phyloP scores from a whole-genome alignment of 2,797 vertebrate genomes.

The Heteromormyrus szaboi region DNA sequence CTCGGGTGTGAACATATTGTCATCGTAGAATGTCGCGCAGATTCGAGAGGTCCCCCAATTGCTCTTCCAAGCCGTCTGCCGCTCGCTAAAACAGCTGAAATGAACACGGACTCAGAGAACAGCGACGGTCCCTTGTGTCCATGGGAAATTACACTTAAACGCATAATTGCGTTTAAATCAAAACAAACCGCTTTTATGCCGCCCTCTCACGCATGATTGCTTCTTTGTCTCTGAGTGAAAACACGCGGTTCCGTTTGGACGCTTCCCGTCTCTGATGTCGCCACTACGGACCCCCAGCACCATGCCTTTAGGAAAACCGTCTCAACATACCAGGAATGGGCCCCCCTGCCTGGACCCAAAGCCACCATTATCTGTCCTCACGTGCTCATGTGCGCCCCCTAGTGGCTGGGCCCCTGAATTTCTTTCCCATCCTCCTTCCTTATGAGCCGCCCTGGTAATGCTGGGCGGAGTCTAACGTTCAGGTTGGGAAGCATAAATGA shows the following conservation, averaged over 20 bases:
- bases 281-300: neutral
- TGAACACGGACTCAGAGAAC: neutral
- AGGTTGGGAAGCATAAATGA: neutral
- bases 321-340: neutral
- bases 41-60: neutral
- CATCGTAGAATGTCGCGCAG: neutral
- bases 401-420: neutral
- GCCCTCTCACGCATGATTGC: neutral
- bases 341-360: neutral
- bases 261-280: neutral
- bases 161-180: neutral
- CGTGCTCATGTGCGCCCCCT: neutral
- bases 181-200: neutral
- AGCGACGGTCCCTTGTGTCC: neutral
- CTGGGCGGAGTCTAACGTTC: neutral
- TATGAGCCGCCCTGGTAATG: neutral
- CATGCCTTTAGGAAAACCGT: neutral
- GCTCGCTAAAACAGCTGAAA: neutral
- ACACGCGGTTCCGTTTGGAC: neutral
- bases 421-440: neutral
- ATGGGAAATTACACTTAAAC: neutral
- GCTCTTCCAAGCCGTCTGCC: neutral
- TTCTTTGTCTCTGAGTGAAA: neutral
- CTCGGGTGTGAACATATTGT: neutral
- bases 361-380: neutral